Conservation (phyloP, 2,888 invertebrate genomes). For the Colostygia pectinataria region DNA sequence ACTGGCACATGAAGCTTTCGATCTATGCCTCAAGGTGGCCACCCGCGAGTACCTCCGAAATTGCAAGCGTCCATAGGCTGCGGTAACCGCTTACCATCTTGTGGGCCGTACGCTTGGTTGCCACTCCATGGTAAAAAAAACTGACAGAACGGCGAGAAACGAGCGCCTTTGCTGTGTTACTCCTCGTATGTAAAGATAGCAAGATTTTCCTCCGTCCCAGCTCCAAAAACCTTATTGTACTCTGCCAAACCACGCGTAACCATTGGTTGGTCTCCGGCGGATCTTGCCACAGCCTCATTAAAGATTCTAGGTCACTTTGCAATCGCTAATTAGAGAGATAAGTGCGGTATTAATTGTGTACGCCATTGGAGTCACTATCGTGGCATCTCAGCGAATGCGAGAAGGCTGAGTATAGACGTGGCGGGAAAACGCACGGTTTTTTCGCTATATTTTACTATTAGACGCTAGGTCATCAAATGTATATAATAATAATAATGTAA, state of each 20-base stretch:
- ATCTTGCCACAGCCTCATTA: slow-evolving; percentile 79
- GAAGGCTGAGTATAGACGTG: slow-evolving; percentile 10
- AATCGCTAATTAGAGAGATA: slow-evolving; percentile 81
- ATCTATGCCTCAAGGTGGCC: too few species aligned
- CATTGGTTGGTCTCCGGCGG: slow-evolving; percentile 51
- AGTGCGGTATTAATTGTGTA: slow-evolving; percentile 79
- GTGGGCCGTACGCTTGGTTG: too few species aligned
- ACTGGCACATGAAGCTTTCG: too few species aligned
- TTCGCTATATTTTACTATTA: too few species aligned
- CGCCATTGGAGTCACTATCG: slow-evolving; percentile 72
- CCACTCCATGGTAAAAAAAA: too few species aligned
- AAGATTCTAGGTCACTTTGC: slow-evolving; percentile 79
- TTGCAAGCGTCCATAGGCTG: too few species aligned
- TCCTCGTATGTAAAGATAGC: background rate
- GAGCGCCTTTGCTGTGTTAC: too few species aligned
- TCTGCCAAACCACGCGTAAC: slow-evolving; percentile 36
- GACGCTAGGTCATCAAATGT: too few species aligned
- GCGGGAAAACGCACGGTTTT: slow-evolving; percentile 8
- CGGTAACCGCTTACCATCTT: too few species aligned
- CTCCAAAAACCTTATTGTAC: slow-evolving; percentile 28
- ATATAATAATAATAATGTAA: too few species aligned
- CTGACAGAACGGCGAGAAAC: too few species aligned
- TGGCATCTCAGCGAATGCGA: slow-evolving; percentile 58
- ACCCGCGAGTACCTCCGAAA: too few species aligned
- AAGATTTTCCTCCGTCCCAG: background rate